Evolutionary conservation across 2,888 invertebrate genomes (phyloP).

Genomic region (Megamerina dolium): DNA sequence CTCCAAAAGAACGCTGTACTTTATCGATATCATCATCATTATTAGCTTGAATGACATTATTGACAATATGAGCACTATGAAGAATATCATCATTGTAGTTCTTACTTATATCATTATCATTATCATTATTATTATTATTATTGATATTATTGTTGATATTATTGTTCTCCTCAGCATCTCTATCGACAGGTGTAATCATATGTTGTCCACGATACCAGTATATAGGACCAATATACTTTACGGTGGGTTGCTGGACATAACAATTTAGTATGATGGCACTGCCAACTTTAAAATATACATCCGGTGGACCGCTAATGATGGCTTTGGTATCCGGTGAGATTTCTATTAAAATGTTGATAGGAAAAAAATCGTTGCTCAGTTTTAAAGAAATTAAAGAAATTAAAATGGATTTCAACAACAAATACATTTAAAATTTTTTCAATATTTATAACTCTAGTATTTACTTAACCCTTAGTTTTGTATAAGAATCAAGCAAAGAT

Average conservation of each 20-base stretch:
- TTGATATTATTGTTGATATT: background rate
- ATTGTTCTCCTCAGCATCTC: constrained; percentile 24
- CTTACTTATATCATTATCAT: constrained; percentile 2
- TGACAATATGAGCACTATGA: background rate
- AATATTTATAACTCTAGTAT: background rate
- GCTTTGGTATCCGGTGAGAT: constrained; percentile 60
- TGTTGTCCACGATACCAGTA: constrained; percentile 61
- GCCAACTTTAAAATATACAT: constrained; percentile 68
- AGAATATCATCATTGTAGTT: background rate
- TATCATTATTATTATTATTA: background rate
- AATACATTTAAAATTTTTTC: background rate
- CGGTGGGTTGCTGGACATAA: constrained; percentile 59
- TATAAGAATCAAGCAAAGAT: too few species aligned
- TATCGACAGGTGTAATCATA: constrained; percentile 41
- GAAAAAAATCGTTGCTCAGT: background rate
- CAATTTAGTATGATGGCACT: constrained; percentile 67
- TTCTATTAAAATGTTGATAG: too few species aligned
- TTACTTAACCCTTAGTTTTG: too few species aligned
- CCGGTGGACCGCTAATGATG: constrained; percentile 59
- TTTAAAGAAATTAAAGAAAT: background rate
- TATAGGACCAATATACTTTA: constrained; percentile 65
- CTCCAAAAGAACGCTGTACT: too few species aligned
- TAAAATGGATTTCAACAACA: background rate
- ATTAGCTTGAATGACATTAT: background rate
- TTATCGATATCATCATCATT: constrained; percentile 1